Base-by-base conservation (phyloP, 2,888 invertebrate genomes). In the Polydrusus tereticollis region DNA sequence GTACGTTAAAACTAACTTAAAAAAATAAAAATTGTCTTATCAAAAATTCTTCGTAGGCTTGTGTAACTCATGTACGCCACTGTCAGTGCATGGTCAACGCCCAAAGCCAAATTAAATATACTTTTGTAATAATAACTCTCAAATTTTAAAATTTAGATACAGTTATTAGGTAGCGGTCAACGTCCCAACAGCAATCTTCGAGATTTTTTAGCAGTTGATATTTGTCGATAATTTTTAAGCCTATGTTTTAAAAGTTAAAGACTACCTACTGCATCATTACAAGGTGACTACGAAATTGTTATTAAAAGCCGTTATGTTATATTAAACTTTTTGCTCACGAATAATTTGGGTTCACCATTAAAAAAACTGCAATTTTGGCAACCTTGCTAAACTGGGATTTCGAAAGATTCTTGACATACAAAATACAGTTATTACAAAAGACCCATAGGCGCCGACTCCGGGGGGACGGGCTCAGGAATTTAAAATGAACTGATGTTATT, bases 151-250 rank as follows among this genome's bases (percentile, higher is more conserved):
- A 57, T 65, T 18, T 0, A 68, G 38, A 50, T 68, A 68, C 60
- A 60, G 68, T 68, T 68, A 68, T 47, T 68, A 47, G 47, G 29
- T 38, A 38, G 38, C 68, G 68, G 68, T 68, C 68, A 68, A 68
- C 21, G 68, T 23, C 47, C 20, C 47, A 5, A 21, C 21, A 47
- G 21, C n/a, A 47, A 47, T 47, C 47, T 47, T 47, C 47, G 5
- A 8, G 21, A 16, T 47, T 47, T 47, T 16, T 47, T 47, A 47
- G 21, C 21, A 23, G 47, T 47, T 47, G 21, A 12, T 41, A 41
- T n/a, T n/a, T 16, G 16, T 41, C 14, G 14, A 41, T 7, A 41
- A 7, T 16, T 41, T 16, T 41, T n/a, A 41, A n/a, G n/a, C 41
- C 6, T 41, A 14, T 6, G 14, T 16, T 14, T 41, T 41, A n/a